Conservation (phyloP, 2,797 vertebrate genomes). For the Erethizon dorsatum region DNA sequence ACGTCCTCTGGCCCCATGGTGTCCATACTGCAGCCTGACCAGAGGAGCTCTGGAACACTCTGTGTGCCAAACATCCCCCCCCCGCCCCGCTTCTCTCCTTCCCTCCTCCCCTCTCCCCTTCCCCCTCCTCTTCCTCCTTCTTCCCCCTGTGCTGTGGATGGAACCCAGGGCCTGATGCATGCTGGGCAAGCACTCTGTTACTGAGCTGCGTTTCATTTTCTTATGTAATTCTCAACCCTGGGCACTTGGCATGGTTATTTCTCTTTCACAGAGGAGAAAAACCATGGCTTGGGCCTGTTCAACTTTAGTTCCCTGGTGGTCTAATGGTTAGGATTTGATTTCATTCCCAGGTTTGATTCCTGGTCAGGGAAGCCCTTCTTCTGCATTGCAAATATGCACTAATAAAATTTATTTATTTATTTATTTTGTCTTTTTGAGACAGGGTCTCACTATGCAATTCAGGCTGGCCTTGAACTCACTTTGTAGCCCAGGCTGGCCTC, state of each 20-base stretch:
- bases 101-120: too few relatives aligned
- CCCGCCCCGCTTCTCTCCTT: not conserved
- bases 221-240: not conserved
- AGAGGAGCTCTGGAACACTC: not conserved
- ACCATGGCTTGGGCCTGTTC: not conserved
- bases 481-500: not conserved
- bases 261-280: constrained; percentile 10
- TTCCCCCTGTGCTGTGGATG: too few relatives aligned
- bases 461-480: not conserved
- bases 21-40: not conserved
- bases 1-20: not conserved
- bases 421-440: not conserved
- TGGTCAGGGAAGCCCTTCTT: not conserved
- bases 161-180: not conserved
- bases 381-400: not conserved
- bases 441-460: not conserved
- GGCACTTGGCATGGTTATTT: not conserved
- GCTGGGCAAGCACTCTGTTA: not conserved
- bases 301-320: not conserved
- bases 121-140: too few relatives aligned
- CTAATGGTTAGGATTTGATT: not conserved
- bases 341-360: not conserved
- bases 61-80: not conserved
- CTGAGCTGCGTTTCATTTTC: not conserved
- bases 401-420: not conserved